Evolutionary conservation across 2,113 vertebrate species (phyloP).

Genomic region (Onychorhynchus coronatus): DNA sequence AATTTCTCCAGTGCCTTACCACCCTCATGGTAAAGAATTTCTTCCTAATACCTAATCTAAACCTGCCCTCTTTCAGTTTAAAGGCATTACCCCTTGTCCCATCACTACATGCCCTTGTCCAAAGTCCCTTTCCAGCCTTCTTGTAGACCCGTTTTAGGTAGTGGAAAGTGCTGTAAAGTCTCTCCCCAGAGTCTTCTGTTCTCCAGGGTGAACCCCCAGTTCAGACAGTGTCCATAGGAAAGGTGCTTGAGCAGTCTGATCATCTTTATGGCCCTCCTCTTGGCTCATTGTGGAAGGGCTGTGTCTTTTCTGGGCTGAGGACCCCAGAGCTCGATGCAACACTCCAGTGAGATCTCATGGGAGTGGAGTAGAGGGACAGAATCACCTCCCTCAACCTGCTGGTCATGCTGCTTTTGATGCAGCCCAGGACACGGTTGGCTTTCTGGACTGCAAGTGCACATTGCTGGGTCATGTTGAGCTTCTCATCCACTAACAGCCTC

Average conservation of each 20-base stretch:
- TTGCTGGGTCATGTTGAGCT: accelerated
- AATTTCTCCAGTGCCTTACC: not conserved
- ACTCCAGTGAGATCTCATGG: not conserved
- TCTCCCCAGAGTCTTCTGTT: accelerated
- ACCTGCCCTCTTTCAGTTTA: not conserved
- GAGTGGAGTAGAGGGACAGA: not conserved
- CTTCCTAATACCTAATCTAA: not conserved
- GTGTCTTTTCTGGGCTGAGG: not conserved
- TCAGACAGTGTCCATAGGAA: not conserved
- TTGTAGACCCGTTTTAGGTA: not conserved
- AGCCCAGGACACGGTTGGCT: not conserved
- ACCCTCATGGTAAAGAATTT: not conserved
- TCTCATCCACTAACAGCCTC: not conserved
- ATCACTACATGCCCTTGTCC: not conserved
- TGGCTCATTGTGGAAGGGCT: not conserved
- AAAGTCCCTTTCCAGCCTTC: not conserved
- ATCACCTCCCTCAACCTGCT: not conserved
- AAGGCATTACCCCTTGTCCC: not conserved
- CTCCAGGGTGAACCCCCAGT: not conserved
- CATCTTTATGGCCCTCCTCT: not conserved
- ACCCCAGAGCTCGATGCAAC: not conserved
- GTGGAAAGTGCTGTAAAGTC: not conserved
- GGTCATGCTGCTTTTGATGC: accelerated
- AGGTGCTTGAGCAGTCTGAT: not conserved
- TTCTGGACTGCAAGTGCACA: not conserved